Percentiles rank a stretch among this genome's conserved stretches.
phyloP scores from a whole-genome alignment of 2,113 vertebrate genomes.

The Calidris pugnax region DNA sequence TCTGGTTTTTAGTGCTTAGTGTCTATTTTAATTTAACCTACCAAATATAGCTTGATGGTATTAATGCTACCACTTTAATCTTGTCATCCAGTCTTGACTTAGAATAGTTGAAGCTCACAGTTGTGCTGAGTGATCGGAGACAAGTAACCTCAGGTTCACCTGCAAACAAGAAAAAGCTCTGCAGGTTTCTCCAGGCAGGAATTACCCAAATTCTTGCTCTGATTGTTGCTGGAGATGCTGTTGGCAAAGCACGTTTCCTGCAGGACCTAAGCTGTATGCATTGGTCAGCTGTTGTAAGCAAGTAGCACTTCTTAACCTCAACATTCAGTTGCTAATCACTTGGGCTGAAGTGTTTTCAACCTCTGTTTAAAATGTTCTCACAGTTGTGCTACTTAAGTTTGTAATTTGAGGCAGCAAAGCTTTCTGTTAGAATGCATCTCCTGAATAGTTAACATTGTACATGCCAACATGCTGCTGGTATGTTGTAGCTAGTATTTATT shows the following conservation, averaged over 20 bases:
- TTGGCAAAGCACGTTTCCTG: not conserved
- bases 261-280: not conserved
- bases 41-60: not conserved
- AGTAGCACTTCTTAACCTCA: not conserved
- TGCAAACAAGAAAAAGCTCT: not conserved
- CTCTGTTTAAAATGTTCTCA: not conserved
- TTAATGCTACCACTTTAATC: not conserved
- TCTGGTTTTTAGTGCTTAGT: not conserved
- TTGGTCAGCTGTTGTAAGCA: not conserved
- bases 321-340: not conserved
- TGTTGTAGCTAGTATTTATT: not conserved
- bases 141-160: not conserved
- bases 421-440: not conserved
- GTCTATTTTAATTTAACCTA: not conserved
- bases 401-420: not conserved
- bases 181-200: not conserved
- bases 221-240: not conserved
- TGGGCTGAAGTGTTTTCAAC: not conserved
- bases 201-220: not conserved
- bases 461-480: not conserved
- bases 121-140: not conserved
- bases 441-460: not conserved
- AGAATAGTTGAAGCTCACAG: not conserved
- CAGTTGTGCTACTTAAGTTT: fast-evolving
- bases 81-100: not conserved